A percentile compares a stretch with the other conserved stretches of the same genome.
These are phyloP conservation scores for Drosophila sp. DNA, from an alignment of 1,140 invertebrate species.

Conservation along the genomic window DNA sequence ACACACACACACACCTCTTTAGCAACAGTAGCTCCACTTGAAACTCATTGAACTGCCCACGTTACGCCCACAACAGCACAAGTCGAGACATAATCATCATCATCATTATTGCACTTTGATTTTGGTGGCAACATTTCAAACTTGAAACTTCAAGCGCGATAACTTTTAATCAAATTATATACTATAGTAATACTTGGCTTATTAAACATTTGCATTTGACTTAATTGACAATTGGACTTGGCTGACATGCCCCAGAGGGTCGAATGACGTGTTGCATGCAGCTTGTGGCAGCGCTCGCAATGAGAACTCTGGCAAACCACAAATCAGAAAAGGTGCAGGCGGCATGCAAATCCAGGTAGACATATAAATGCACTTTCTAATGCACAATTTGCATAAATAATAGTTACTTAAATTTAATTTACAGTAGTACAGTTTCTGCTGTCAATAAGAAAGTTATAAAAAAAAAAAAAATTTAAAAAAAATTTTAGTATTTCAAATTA, in stretches of 20 bases:
- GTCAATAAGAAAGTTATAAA: too few relatives aligned
- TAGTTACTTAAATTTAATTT: not conserved
- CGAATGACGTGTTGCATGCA: slow-evolving; percentile 63
- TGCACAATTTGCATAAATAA: too few relatives aligned
- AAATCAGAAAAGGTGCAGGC: slow-evolving; percentile 16
- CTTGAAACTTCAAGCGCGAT: not conserved
- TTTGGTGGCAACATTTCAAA: slow-evolving; percentile 18
- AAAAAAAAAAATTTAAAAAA: too few relatives aligned
- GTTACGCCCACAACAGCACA: slow-evolving; percentile 39
- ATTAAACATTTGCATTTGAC: slow-evolving; percentile 40
- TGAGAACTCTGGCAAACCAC: slow-evolving; percentile 12
- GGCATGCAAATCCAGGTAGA: slow-evolving; percentile 6
- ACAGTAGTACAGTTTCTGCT: too few relatives aligned
- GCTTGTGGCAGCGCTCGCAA: slow-evolving; percentile 2
- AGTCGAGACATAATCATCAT: slow-evolving; percentile 30
- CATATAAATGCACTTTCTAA: slow-evolving; percentile 1
- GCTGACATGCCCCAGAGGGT: slow-evolving; percentile 33
- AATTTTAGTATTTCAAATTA: too few relatives aligned
- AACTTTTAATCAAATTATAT: slow-evolving; percentile 56
- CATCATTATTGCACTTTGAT: slow-evolving; percentile 39
- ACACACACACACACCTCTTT: slow-evolving; percentile 28
- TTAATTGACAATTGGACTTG: slow-evolving; percentile 63
- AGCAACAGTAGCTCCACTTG: slow-evolving; percentile 60
- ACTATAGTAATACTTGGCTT: slow-evolving; percentile 52
- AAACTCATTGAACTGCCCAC: slow-evolving; percentile 44